A percentile compares a stretch with the other conserved stretches of the same genome.
phyloP scores from a whole-genome alignment of 2,113 vertebrate species.

The Conger conger region DNA sequence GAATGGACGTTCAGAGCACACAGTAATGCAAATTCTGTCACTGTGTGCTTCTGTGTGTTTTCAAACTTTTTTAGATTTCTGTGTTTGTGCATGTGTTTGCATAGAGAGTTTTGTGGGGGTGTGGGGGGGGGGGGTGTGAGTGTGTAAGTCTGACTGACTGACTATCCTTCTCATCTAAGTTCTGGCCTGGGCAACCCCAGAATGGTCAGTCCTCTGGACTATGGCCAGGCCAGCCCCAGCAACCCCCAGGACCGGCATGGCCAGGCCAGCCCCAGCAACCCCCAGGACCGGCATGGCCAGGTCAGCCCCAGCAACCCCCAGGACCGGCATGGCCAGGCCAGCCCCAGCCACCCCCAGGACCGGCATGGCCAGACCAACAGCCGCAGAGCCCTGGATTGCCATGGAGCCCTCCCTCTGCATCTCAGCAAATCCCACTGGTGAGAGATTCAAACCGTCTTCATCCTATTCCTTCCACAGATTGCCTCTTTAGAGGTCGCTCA shows the following conservation, averaged over 20 bases:
- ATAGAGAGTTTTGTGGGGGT: no score
- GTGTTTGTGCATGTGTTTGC: no score
- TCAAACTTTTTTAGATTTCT: slow-evolving; percentile 27
- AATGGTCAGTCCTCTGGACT: not conserved
- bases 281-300: slow-evolving; percentile 18
- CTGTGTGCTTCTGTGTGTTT: not conserved
- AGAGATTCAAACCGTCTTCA: not conserved
- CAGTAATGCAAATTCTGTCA: not conserved
- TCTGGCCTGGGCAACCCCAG: not conserved
- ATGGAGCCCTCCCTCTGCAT: not conserved
- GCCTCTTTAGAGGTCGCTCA: not conserved
- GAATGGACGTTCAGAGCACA: not conserved
- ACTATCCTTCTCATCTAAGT: not conserved
- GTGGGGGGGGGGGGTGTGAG: no score
- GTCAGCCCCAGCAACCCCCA: not conserved
- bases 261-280: slow-evolving; percentile 11
- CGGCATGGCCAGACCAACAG: slow-evolving; percentile 24
- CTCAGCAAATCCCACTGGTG: slow-evolving; percentile 15
- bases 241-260: slow-evolving; percentile 1
- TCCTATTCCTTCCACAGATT: not conserved
- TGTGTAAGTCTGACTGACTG: slow-evolving; percentile 47
- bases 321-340: slow-evolving; percentile 30
- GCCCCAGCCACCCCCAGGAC: not conserved
- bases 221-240: slow-evolving; percentile 38
- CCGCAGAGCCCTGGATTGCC: not conserved